phyloP scores from a whole-genome alignment of 2,113 vertebrate genomes.

The Edolisoma coerulescens region DNA sequence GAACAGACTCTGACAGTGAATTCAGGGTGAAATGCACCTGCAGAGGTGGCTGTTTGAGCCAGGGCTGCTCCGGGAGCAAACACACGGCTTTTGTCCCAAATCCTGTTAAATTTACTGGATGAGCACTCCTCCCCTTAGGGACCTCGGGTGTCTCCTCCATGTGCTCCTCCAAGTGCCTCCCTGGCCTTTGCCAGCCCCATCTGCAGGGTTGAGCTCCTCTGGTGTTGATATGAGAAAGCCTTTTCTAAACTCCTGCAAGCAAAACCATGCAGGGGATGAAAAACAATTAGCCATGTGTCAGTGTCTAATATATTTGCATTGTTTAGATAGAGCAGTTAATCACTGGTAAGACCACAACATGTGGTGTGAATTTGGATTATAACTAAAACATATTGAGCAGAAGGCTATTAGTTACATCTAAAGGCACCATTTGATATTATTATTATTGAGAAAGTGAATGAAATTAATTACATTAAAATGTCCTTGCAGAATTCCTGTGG shows the following conservation, averaged over 20 bases:
- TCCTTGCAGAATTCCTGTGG: not conserved
- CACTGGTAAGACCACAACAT: not conserved
- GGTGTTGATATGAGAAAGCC: not conserved
- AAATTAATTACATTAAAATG: not conserved
- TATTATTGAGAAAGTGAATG: not conserved
- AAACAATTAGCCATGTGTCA: constrained; percentile 5
- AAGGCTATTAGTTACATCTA: constrained; percentile 45
- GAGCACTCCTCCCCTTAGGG: not conserved
- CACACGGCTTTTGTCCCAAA: not conserved
- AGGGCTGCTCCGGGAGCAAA: not conserved
- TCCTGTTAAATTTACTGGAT: not conserved
- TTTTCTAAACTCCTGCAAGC: not conserved
- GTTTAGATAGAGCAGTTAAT: constrained; percentile 51
- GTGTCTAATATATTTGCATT: constrained; percentile 13
- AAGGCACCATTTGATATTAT: not conserved
- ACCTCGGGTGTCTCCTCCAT: accelerated
- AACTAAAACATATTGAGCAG: not conserved
- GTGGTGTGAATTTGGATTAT: constrained; percentile 41
- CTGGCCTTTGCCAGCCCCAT: not conserved
- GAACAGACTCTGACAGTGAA: not conserved
- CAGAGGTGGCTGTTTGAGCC: not conserved
- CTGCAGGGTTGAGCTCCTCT: not conserved
- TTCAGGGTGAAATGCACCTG: not conserved
- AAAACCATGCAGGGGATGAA: not conserved
- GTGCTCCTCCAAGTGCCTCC: not conserved